Base-by-base conservation (phyloP, 2,113 vertebrate genomes). In the Myotis brandtii region DNA sequence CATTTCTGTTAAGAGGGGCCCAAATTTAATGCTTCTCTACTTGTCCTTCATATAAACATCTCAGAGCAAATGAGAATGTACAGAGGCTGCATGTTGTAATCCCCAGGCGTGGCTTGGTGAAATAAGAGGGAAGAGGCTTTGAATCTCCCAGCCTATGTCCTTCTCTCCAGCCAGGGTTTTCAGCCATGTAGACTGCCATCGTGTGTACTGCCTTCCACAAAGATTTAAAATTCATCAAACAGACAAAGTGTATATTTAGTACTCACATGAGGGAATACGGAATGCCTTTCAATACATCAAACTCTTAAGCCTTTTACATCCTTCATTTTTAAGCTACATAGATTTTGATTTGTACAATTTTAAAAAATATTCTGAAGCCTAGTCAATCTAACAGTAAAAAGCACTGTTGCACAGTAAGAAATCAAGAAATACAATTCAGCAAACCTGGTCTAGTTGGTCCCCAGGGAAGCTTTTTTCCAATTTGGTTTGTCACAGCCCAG, bases 401-500 rank as follows among this genome's bases (percentile, higher is more conserved):
- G 98, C 98, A 99, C 98, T 98, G 98, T 98, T 98, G 98, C 98
- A 99, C 98, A 98, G 98, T 99, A 98, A 98, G 98, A 98, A 98
- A 99, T 98, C 98, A 98, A 98, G 98, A 99, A 99, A 99, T 98
- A 98, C 98, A 99, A 98, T 99, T 99, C 98, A 98, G 98, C 98
- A 98, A 98, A 98, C 98, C 98, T 98, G 98, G 98, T 97, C 97
- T 98, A 98, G 98, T 97, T 97, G 98, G 98, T 98, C 99, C 99
- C 99, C 95, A 97, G 99, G 99, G 99, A 99, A 98, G 98, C 96
- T 98, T 98, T 98, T 98, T 99, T 99, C 98, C 98, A 98, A 99
- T 99, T 99, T 98, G 98, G 98, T 99, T 99, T 99, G 99, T 99
- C 99, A 99, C 99, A 99, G 98, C 98, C 98, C 98, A 99, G 98